Base-by-base conservation (phyloP, 2,797 vertebrate species). In the Cossypha heuglini region DNA sequence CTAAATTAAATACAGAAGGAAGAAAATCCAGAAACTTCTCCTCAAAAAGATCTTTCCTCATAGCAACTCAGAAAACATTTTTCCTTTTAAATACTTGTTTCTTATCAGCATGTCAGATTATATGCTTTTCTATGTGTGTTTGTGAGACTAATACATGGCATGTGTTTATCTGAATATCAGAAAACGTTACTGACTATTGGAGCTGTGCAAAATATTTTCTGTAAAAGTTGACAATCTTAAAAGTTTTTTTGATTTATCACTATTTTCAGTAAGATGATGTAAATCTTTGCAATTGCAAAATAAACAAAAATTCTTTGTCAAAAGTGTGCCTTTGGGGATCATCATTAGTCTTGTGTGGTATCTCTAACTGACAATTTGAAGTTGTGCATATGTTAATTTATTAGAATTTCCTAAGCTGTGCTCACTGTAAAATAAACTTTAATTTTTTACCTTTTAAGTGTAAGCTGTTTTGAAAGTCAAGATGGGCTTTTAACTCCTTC, bases 11-110 rank as follows among this genome's bases (percentile, higher is more conserved):
- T 38, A 88, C 10, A 79, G 63, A 90, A 76, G 22, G 28, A 90
- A 90, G 28, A 88, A 97, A 95, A 96, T 85, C 86, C 61, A 94
- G 54, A 93, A 83, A 83, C 62, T 83, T 92, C 38, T 58, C n/a
- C 43, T 46, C 33, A 78, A 25, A 77, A 78, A 89, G 40, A 80
- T 64, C 25, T 94, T 90, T 86, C 43, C 75, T 93, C 54, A 64
- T 8, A 69, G 25, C 10, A 89, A 74, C 24, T 80, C 18, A 31
- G 42, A 16, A 88, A 64, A 80, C 13, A 9, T 3, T 57, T 77
- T 68, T 89, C 29, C 75, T 52, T 68, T 72, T 9, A 77, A 55
- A 45, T 31, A 57, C 1, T 62, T 78, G 13, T 59, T 93, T 84
- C 54, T 69, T 67, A 9, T 10, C 38, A 28, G 15, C 62, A 45